Evolutionary conservation across 2,113 vertebrate species (phyloP).

Genomic region (Poicephalus meyeri): DNA sequence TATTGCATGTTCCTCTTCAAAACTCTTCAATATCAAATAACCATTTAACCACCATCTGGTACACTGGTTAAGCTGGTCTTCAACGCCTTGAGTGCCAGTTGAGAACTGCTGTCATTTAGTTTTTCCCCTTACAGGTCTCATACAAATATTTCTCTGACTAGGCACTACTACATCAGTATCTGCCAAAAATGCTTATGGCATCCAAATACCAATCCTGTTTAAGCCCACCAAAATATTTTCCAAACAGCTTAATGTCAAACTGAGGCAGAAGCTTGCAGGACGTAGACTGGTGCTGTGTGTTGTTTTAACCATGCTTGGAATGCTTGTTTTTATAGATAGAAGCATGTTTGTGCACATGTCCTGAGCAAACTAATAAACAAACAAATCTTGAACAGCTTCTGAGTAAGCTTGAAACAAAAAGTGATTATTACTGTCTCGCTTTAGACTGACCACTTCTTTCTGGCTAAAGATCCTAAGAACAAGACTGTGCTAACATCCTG

Average conservation of each 20-base stretch:
- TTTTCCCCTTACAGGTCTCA: not conserved
- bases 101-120: not conserved
- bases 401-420: not conserved
- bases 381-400: not conserved
- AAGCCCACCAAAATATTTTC: not conserved
- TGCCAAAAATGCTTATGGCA: not conserved
- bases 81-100: not conserved
- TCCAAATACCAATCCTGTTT: not conserved
- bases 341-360: not conserved
- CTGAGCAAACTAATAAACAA: not conserved
- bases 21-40: not conserved
- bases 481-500: not conserved
- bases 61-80: not conserved
- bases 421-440: not conserved
- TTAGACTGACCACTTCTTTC: not conserved
- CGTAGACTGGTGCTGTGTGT: not conserved
- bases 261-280: constrained; percentile 1
- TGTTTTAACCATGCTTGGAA: not conserved
- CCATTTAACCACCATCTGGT: not conserved
- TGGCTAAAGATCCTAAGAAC: not conserved
- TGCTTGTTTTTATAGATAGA: not conserved
- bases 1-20: not conserved
- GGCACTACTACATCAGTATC: not conserved
- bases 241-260: not conserved
- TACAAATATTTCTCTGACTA: not conserved